A percentile compares a stretch with the other conserved stretches of the same genome.
phyloP scores from a whole-genome alignment of 1,140 invertebrate species.

The Micrasema minimum region DNA sequence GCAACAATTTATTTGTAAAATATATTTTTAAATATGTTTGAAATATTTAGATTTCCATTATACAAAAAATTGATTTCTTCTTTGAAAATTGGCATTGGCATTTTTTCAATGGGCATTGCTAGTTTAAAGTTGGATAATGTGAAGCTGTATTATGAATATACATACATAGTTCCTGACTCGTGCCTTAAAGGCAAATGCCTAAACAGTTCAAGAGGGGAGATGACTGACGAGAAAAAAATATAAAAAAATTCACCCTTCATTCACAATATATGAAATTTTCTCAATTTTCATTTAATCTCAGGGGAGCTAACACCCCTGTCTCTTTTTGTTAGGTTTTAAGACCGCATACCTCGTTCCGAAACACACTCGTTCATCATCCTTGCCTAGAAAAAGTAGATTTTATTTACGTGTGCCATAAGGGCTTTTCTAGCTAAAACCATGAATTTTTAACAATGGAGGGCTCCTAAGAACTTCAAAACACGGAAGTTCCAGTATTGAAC shows the following conservation, averaged over 20 bases:
- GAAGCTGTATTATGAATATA: too few species aligned
- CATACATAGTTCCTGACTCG: constrained; percentile 5
- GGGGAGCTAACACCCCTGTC: constrained; percentile 52
- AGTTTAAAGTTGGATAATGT: too few species aligned
- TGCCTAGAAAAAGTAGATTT: neutral
- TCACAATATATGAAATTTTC: constrained; percentile 55
- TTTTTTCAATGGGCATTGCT: too few species aligned
- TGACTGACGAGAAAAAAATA: constrained; percentile 43
- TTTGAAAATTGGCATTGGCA: too few species aligned
- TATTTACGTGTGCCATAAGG: constrained; percentile 1
- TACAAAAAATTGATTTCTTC: too few species aligned
- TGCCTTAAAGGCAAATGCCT: constrained; percentile 13
- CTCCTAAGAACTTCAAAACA: constrained; percentile 41
- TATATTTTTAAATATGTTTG: too few species aligned
- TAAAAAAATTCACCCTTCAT: constrained; percentile 51
- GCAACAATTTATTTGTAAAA: too few species aligned
- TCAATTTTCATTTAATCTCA: constrained; percentile 55
- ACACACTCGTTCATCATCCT: constrained; percentile 31
- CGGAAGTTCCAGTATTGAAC: constrained; percentile 18
- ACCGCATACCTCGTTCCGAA: constrained; percentile 40
- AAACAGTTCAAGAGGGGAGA: constrained; percentile 24
- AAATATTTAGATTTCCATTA: too few species aligned
- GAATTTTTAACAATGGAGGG: constrained; percentile 27
- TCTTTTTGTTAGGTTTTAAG: constrained; percentile 54
- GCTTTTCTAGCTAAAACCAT: neutral